Conservation (phyloP, 2,888 invertebrate genomes). For the Drosophila antonietae region DNA sequence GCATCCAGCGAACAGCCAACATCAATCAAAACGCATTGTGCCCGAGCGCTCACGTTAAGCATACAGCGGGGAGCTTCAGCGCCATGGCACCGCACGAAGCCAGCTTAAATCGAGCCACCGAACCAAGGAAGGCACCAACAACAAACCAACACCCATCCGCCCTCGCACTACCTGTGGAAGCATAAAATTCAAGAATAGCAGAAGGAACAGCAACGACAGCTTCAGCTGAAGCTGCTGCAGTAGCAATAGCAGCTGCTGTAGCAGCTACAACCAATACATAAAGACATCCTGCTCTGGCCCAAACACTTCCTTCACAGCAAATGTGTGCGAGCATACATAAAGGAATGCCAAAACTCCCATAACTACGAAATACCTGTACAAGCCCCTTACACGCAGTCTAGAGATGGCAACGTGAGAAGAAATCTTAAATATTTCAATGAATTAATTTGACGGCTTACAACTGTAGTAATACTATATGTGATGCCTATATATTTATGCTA, state of each 20-base stretch:
- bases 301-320: conserved; percentile 34
- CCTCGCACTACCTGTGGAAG: conserved; percentile 65
- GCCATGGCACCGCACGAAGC: conserved; percentile 15
- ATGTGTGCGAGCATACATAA: conserved; percentile 22
- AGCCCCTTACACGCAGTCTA: conserved; percentile 17
- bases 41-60: conserved; percentile 48
- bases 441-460: neutral
- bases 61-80: conserved; percentile 31
- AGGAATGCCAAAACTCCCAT: conserved; percentile 13
- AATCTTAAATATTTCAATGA: neutral
- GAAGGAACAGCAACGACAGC: conserved; percentile 11
- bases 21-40: conserved; percentile 70
- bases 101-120: conserved; percentile 24
- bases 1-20: conserved; percentile 63
- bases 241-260: neutral
- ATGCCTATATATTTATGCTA: too few species aligned
- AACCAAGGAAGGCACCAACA: conserved; percentile 2
- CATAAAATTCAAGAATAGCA: conserved; percentile 71
- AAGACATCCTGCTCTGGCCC: conserved; percentile 66
- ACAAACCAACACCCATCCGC: neutral
- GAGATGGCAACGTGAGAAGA: conserved; percentile 14
- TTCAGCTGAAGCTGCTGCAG: conserved; percentile 17
- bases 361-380: conserved; percentile 39
- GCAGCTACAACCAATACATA: conserved; percentile 62
- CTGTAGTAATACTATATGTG: too few species aligned